These are phyloP conservation scores for Ataeniobius toweri DNA, from an alignment of 2,797 vertebrate species.

Conservation along the genomic window DNA sequence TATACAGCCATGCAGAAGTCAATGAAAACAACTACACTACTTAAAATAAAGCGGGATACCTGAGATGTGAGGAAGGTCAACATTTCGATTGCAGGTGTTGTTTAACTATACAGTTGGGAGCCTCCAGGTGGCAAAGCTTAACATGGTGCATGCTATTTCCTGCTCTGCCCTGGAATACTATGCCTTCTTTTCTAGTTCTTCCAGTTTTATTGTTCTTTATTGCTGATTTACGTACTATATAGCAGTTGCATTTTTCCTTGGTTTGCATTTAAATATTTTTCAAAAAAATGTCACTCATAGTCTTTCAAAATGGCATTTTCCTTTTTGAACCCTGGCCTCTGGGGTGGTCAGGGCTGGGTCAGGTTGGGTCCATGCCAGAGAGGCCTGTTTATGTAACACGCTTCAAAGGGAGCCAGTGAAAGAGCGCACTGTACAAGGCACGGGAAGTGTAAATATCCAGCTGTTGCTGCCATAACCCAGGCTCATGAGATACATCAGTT, in stretches of 20 bases:
- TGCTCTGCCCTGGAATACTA: conserved; percentile 27
- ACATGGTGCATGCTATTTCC: conserved; percentile 35
- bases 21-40: conserved; percentile 60
- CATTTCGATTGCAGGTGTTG: conserved; percentile 57
- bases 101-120: conserved; percentile 47
- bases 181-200: conserved; percentile 2
- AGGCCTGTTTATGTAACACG: conserved; percentile 67
- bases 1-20: conserved; percentile 68
- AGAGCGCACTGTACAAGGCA: conserved; percentile 68
- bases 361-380: conserved; percentile 56
- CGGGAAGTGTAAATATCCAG: conserved; percentile 72
- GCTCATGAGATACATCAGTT: conserved; percentile 36
- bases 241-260: background rate
- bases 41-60: conserved; percentile 62
- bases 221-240: background rate
- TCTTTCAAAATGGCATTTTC: conserved; percentile 19
- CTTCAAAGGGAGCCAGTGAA: conserved; percentile 73
- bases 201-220: background rate
- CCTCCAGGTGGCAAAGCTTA: conserved; percentile 44
- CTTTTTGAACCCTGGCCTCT: conserved; percentile 54
- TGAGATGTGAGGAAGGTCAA: conserved; percentile 52
- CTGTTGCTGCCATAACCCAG: conserved; percentile 69
- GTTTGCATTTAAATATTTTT: conserved; percentile 29
- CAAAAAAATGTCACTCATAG: conserved; percentile 3
- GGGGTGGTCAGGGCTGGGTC: conserved; percentile 63